Conservation (phyloP, 2,113 vertebrate species). For the Hydrochoerus hydrochaeris region DNA sequence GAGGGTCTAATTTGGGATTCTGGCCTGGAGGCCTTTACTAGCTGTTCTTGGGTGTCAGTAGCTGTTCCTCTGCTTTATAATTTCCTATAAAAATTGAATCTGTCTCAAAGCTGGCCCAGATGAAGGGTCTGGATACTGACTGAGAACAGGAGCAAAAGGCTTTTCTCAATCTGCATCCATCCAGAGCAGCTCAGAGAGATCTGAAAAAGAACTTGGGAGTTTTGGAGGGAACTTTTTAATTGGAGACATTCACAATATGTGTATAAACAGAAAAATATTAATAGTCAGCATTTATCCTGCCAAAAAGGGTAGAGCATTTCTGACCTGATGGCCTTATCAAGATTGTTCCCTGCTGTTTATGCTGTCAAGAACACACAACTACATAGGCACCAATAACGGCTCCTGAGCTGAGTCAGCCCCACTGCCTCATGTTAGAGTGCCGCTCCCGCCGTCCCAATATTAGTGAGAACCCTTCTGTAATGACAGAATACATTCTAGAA, state of each 20-base stretch:
- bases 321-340: not conserved
- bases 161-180: too few species aligned
- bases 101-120: too few species aligned
- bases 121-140: too few species aligned
- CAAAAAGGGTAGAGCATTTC: not conserved
- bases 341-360: conserved; percentile 17
- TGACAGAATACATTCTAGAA: not conserved
- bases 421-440: not conserved
- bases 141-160: too few species aligned
- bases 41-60: too few species aligned
- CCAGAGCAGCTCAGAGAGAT: not conserved
- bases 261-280: not conserved
- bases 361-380: not conserved
- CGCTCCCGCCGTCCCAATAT: not conserved
- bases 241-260: not conserved
- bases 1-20: too few species aligned
- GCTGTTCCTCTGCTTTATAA: too few species aligned
- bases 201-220: not conserved
- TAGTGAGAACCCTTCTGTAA: not conserved
- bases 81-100: too few species aligned
- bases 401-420: not conserved
- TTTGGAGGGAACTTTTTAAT: not conserved
- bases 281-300: not conserved
- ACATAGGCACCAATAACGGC: not conserved
- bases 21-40: too few species aligned